These are phyloP conservation scores for Benitochromis conjunctus DNA, from an alignment of 2,113 vertebrate species.

Conservation along the genomic window DNA sequence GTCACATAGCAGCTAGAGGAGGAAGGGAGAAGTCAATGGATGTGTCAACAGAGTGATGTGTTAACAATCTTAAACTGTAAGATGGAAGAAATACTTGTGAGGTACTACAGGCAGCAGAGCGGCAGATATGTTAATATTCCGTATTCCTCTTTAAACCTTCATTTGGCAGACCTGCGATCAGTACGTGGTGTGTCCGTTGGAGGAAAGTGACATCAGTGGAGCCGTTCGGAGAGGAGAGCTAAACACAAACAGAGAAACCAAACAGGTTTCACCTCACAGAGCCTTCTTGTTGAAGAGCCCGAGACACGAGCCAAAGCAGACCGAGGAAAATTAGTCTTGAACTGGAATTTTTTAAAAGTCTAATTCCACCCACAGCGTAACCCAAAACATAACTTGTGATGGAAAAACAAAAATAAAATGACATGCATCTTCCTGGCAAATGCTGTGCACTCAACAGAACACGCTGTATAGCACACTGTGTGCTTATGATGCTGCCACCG, in stretches of 20 bases:
- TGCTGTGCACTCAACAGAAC: background rate
- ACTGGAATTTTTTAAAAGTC: background rate
- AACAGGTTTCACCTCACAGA: conserved; percentile 19
- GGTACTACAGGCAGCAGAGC: background rate
- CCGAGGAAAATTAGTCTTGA: conserved; percentile 34
- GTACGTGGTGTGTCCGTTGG: background rate
- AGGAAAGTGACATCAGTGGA: conserved; percentile 56
- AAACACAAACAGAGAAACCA: conserved; percentile 7
- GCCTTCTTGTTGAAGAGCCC: conserved; percentile 41
- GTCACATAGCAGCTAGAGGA: background rate
- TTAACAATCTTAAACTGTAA: conserved; percentile 5
- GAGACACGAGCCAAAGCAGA: conserved; percentile 19
- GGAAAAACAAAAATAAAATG: conserved; percentile 24
- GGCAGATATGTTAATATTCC: background rate
- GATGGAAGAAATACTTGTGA: background rate
- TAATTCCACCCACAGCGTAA: conserved; percentile 29
- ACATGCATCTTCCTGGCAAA: conserved; percentile 47
- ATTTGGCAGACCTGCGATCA: background rate
- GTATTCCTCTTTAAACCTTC: background rate
- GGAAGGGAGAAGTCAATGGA: conserved; percentile 8
- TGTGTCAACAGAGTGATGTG: conserved; percentile 14
- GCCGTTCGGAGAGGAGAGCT: conserved; percentile 10
- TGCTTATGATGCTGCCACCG: background rate
- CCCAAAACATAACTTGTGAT: conserved; percentile 16
- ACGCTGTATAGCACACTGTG: background rate